Base-by-base conservation (phyloP, 2,888 invertebrate species). In the Caradrina kadenii region DNA sequence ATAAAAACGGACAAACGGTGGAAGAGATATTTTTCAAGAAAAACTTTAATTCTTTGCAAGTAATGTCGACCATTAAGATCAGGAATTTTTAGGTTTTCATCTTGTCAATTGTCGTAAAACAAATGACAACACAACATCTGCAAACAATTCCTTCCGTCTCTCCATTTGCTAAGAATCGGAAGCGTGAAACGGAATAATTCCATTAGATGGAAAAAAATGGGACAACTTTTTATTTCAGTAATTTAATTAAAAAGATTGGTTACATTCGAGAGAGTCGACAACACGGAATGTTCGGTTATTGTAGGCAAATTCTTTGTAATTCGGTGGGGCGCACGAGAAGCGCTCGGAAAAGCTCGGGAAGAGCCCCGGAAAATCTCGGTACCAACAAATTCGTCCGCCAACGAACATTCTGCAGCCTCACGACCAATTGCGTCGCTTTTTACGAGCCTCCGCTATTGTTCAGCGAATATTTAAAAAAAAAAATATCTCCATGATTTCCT, bases 191-290 rank as follows among this genome's bases (percentile, higher is more conserved):
- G 83, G 72, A 83, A 82, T 81, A 73, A 83, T 83, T 78, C 69
- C 74, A 83, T 82, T 83, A 73, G 26, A 39, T 49, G 55, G 63
- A 76, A 79, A 79, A 79, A 79, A 79, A 69, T 76, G 64, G 71
- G 64, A 59, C 63, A 76, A 64, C 76, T 83, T 82, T 78, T 82
- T 83, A 83, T 81, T 76, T 74, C 79, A 61, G 87, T 89, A 89
- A 91, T 91, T 91, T 90, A 91, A 91, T 91, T 90, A 89, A 88
- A 88, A 91, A 88, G 86, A 88, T 88, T 89, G 87, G 88, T 88
- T 84, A 88, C 87, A 85, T 88, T 84, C 79, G 74, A 83, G 70
- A 83, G 79, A 86, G 84, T 81, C 81, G 80, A 83, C 80, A 85
- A 83, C 78, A 81, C 76, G 83, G 86, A 86, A 88, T 88, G 85